These are phyloP conservation scores for Notodonta ziczac DNA, from an alignment of 2,888 invertebrate species.

Conservation along the genomic window DNA sequence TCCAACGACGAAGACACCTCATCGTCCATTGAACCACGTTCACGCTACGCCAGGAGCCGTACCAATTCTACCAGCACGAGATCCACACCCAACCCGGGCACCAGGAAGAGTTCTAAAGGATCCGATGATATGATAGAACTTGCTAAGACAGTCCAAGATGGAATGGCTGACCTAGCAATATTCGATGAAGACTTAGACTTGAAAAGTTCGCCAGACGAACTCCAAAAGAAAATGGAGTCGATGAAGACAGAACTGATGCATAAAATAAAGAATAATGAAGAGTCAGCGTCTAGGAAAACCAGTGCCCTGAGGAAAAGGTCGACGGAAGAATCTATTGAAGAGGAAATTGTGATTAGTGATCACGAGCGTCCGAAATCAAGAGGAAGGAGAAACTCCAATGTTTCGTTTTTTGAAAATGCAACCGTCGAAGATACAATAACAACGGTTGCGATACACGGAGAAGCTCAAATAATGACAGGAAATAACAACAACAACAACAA, in stretches of 20 bases:
- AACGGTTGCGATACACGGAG: slow-evolving; percentile 48
- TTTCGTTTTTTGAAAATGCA: slow-evolving; percentile 62
- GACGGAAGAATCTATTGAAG: slow-evolving; percentile 71
- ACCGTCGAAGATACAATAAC: slow-evolving; percentile 50
- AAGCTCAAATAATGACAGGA: slow-evolving; percentile 40
- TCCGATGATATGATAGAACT: slow-evolving; percentile 78
- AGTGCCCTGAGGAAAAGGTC: slow-evolving; percentile 64
- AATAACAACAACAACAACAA: slow-evolving; percentile 57
- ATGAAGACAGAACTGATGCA: slow-evolving; percentile 72
- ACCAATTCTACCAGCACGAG: slow-evolving; percentile 61
- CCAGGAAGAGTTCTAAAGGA: slow-evolving; percentile 62
- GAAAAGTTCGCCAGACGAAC: slow-evolving; percentile 55
- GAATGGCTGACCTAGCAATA: slow-evolving; percentile 79
- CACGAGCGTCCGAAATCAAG: slow-evolving; percentile 68
- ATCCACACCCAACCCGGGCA: slow-evolving; percentile 60
- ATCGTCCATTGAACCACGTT: slow-evolving; percentile 67
- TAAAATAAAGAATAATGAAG: slow-evolving; percentile 70
- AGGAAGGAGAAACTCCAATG: slow-evolving; percentile 64
- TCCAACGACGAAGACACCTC: slow-evolving; percentile 75
- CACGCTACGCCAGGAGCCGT: slow-evolving; percentile 61
- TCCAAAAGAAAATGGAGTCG: slow-evolving; percentile 68
- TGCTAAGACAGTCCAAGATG: slow-evolving; percentile 83
- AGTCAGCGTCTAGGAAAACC: slow-evolving; percentile 55
- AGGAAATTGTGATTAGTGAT: slow-evolving; percentile 56
- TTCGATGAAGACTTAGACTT: slow-evolving; percentile 62